Conservation (phyloP, 2,113 vertebrate species). For the Psilopogon haemacephalus region DNA sequence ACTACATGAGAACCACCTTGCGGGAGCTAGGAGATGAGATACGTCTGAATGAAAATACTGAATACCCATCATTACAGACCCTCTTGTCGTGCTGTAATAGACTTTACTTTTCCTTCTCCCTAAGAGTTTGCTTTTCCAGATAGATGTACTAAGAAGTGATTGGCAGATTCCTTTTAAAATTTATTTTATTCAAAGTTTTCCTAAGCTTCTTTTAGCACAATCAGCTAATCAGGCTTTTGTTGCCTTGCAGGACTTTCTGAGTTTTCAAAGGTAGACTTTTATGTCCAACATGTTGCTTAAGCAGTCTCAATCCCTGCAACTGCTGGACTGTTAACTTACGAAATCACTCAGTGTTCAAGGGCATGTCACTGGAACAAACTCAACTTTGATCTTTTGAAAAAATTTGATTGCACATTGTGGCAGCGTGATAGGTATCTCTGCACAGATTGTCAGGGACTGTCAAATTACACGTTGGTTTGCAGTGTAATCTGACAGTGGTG, state of each 20-base stretch:
- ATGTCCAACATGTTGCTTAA: background rate
- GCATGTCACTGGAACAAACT: background rate
- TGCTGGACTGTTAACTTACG: background rate
- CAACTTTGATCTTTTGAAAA: background rate
- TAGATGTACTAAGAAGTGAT: background rate
- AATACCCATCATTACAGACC: background rate
- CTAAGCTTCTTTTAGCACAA: background rate
- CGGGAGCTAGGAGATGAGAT: background rate
- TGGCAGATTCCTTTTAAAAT: background rate
- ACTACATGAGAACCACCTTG: background rate
- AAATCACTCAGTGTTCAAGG: background rate
- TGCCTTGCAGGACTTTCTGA: background rate
- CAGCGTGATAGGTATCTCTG: background rate
- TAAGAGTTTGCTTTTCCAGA: background rate
- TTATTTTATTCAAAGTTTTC: background rate
- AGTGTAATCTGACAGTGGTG: background rate
- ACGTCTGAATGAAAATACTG: background rate
- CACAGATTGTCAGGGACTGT: background rate
- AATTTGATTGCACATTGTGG: background rate
- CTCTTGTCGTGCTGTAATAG: background rate
- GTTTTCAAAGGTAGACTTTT: background rate
- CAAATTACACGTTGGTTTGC: background rate
- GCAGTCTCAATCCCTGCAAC: background rate
- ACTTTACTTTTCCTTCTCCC: background rate
- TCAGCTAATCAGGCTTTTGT: fast-evolving